Evolutionary conservation across 2,113 vertebrate species (phyloP).

Genomic region (Anser cygnoides): DNA sequence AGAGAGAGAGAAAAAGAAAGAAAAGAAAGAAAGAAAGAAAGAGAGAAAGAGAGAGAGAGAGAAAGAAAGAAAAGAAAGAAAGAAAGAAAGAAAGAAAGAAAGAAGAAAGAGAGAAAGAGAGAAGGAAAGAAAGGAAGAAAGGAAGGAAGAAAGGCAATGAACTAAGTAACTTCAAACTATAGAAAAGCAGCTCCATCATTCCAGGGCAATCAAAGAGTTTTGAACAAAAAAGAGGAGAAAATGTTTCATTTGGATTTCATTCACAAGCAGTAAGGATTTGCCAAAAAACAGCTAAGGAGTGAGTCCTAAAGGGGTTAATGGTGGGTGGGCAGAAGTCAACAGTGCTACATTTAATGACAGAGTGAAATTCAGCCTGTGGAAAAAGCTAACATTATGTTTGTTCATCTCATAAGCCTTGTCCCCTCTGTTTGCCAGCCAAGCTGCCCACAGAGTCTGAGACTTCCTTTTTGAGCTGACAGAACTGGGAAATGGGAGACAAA

Average conservation of each 20-base stretch:
- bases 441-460: accelerated
- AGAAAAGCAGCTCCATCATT: neutral
- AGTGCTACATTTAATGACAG: neutral
- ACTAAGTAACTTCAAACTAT: neutral
- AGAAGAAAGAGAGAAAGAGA: neutral
- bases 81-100: accelerated
- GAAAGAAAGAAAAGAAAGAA: accelerated
- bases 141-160: accelerated
- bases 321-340: neutral
- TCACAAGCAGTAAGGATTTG: neutral
- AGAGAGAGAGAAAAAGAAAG: no score
- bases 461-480: neutral
- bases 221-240: neutral
- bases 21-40: no score
- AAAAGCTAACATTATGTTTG: neutral
- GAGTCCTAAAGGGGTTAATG: neutral
- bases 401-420: neutral
- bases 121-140: neutral
- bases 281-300: neutral
- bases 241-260: neutral
- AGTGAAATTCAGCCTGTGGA: neutral
- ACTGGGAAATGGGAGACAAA: neutral
- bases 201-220: neutral
- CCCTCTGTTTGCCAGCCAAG: neutral
- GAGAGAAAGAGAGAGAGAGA: accelerated